Conservation (phyloP, 2,797 vertebrate genomes). For the Vipera ursinii region DNA sequence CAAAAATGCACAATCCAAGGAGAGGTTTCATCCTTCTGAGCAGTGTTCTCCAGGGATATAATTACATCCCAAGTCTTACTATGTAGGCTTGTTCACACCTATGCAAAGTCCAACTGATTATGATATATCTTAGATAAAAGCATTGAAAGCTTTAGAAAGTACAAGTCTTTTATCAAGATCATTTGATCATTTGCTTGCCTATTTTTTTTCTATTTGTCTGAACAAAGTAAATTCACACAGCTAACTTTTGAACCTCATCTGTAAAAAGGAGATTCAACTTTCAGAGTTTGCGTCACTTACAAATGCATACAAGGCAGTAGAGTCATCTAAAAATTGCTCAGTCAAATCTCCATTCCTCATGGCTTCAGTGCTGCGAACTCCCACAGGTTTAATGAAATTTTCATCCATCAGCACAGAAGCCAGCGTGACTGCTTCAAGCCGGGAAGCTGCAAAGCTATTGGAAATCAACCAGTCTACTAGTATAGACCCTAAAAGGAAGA, state of each 20-base stretch:
- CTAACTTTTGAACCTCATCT: fast-evolving
- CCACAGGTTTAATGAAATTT: slow-evolving; percentile 81
- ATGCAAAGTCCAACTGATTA: not conserved
- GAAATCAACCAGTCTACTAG: slow-evolving; percentile 95
- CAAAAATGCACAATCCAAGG: not conserved
- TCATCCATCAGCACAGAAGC: slow-evolving; percentile 89
- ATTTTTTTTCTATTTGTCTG: not conserved
- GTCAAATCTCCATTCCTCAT: slow-evolving; percentile 76
- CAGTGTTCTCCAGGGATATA: not conserved
- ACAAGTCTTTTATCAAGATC: not conserved
- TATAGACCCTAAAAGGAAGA: slow-evolving; percentile 77
- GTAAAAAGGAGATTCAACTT: not conserved
- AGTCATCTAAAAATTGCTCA: slow-evolving; percentile 89
- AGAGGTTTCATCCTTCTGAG: fast-evolving
- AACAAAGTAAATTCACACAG: not conserved
- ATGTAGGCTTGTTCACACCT: not conserved
- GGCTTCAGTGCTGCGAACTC: slow-evolving; percentile 80
- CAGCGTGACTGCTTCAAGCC: slow-evolving; percentile 84
- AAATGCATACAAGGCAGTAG: slow-evolving; percentile 88
- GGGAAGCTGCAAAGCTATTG: slow-evolving; percentile 76
- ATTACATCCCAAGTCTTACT: slow-evolving; percentile 15
- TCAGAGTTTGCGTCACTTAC: slow-evolving; percentile 58
- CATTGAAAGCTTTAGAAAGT: not conserved
- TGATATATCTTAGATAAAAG: not conserved
- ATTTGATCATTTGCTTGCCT: not conserved